Evolutionary conservation across 2,888 invertebrate genomes (phyloP), one percentile per base, ranked within the genome.

Genomic region (Agonum fuliginosum): DNA sequence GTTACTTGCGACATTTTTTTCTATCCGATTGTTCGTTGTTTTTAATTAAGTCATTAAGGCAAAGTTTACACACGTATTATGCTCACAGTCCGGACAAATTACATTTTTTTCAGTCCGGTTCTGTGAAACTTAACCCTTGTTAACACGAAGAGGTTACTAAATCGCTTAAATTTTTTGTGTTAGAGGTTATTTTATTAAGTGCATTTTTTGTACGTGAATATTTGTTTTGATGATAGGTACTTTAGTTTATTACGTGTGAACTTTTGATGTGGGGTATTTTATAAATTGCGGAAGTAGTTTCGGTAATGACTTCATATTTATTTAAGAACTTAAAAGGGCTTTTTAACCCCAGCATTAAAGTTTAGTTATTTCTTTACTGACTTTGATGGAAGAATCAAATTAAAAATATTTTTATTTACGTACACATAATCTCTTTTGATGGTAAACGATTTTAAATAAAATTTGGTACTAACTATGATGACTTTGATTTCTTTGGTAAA

Each of bases 41-140:
- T 58, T 62, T 62, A 62, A 62, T 62, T 62, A 62, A 62, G 58
- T 62, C 58, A 62, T 62, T 62, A 62, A 62, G 27, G 17, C 30
- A 3, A 5, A 54, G 20, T 20, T 17, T 17, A 19, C 48, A 19
- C 48, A 30, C 30, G 30, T 30, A 30, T 27, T 62, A 30, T 30
- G 58, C 10, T 27, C 58, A 62, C 58, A 4, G 19, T 30, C 27
- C 58, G 30, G 27, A 27, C 30, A 62, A 62, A 62, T 62, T 30
- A 30, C 30, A 34, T 62, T 62, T 62, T 62, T 62, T 62, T 6
- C 14, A 62, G 27, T 62, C 27, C 58, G 58, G 58, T 62, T 62
- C 58, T 62, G 54, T 62, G 27, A 30, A 62, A 46, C 17, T 30
- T 30, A 46, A 17, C 58, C 58, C 58, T 62, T 62, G 58, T 62